These are phyloP conservation scores for Regulus satrapa DNA, from an alignment of 2,113 vertebrate genomes.

Conservation along the genomic window DNA sequence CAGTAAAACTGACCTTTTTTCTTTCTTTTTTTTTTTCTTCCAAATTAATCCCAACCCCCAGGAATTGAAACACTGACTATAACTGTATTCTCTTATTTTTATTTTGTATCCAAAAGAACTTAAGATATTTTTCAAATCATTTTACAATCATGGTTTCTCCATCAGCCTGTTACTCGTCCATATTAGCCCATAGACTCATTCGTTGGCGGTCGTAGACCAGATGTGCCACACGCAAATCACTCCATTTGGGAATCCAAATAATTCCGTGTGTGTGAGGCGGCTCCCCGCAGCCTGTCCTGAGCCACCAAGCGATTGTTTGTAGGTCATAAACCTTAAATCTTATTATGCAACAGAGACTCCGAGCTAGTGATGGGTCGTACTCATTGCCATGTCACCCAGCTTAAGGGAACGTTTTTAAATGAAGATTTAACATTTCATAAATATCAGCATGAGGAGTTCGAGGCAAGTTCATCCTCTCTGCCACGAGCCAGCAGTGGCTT, in stretches of 20 bases:
- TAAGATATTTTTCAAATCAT: constrained; percentile 40
- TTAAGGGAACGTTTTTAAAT: background rate
- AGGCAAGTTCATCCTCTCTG: background rate
- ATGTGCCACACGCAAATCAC: constrained; percentile 14
- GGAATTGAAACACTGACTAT: background rate
- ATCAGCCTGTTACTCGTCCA: constrained; percentile 55
- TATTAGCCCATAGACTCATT: constrained; percentile 58
- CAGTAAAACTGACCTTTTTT: background rate
- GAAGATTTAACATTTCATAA: constrained; percentile 3
- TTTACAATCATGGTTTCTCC: constrained; percentile 56
- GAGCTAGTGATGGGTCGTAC: background rate
- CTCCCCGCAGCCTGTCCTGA: background rate
- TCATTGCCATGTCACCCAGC: constrained; percentile 40
- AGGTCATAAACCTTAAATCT: constrained; percentile 33
- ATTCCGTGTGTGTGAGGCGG: background rate
- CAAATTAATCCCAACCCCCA: background rate
- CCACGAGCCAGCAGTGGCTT: background rate
- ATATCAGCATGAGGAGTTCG: background rate
- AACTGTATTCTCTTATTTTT: constrained; percentile 5
- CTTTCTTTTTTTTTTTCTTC: background rate
- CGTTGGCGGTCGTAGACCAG: background rate
- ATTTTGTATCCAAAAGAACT: constrained; percentile 7
- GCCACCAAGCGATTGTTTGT: background rate
- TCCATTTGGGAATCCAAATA: background rate
- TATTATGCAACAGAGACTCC: background rate